Evolutionary conservation across 1,140 invertebrate species (phyloP).

Genomic region (Heliconius hermathena): DNA sequence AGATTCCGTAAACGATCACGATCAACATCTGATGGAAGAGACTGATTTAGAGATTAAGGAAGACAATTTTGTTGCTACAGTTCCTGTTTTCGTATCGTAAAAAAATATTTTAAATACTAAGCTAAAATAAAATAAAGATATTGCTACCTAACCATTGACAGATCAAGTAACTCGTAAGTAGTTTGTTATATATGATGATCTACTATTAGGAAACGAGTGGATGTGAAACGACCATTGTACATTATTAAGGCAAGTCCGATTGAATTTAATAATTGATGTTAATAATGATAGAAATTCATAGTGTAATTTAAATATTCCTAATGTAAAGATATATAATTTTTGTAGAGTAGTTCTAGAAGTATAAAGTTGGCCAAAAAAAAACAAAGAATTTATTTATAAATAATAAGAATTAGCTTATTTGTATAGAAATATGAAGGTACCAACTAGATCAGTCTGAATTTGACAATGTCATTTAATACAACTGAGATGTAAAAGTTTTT

Average conservation of each 20-base stretch:
- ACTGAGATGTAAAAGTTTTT: background rate
- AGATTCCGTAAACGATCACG: conserved; percentile 54
- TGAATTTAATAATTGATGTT: background rate
- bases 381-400: background rate
- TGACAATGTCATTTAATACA: conserved; percentile 14
- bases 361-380: background rate
- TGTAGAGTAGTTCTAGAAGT: background rate
- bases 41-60: conserved; percentile 62
- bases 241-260: background rate
- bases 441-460: conserved; percentile 18
- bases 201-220: conserved; percentile 14
- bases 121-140: conserved; percentile 13
- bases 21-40: conserved; percentile 47
- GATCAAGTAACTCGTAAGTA: conserved; percentile 11
- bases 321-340: background rate
- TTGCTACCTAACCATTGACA: background rate
- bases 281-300: background rate
- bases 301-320: background rate
- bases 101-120: background rate
- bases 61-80: conserved; percentile 23
- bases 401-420: background rate
- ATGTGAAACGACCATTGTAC: background rate
- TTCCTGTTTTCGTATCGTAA: conserved; percentile 4
- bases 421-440: background rate
- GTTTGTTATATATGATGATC: background rate